Conservation (phyloP, 2,797 vertebrate genomes). For the Choloepus didactylus region DNA sequence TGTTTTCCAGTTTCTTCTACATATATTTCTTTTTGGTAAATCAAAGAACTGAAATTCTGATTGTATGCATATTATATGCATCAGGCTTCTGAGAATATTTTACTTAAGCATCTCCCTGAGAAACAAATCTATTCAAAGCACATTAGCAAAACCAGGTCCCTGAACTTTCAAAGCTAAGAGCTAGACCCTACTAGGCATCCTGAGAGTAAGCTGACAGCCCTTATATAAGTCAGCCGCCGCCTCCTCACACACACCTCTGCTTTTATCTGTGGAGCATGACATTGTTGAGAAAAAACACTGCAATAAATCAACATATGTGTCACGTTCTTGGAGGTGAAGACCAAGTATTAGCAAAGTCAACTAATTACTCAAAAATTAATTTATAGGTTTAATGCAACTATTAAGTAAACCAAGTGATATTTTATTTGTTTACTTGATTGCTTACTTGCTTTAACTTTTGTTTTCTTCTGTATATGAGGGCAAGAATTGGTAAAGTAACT, state of each 20-base stretch:
- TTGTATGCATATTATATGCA: background rate
- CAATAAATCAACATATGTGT: background rate
- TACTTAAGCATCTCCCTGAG: background rate
- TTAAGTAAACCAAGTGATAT: background rate
- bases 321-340: background rate
- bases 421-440: background rate
- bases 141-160: background rate
- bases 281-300: background rate
- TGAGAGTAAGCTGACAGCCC: background rate
- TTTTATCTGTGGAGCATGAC: background rate
- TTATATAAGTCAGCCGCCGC: no score
- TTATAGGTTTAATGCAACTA: background rate
- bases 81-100: background rate
- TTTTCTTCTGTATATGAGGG: background rate
- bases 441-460: background rate
- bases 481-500: background rate
- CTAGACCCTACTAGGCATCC: background rate
- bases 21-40: conserved; percentile 5
- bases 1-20: background rate
- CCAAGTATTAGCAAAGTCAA: background rate
- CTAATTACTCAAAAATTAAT: background rate
- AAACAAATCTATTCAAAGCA: background rate
- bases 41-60: background rate
- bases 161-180: background rate
- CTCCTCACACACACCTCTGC: background rate